These are phyloP conservation scores for Sebastes umbrosus DNA, from an alignment of 2,797 vertebrate species.

Conservation along the genomic window DNA sequence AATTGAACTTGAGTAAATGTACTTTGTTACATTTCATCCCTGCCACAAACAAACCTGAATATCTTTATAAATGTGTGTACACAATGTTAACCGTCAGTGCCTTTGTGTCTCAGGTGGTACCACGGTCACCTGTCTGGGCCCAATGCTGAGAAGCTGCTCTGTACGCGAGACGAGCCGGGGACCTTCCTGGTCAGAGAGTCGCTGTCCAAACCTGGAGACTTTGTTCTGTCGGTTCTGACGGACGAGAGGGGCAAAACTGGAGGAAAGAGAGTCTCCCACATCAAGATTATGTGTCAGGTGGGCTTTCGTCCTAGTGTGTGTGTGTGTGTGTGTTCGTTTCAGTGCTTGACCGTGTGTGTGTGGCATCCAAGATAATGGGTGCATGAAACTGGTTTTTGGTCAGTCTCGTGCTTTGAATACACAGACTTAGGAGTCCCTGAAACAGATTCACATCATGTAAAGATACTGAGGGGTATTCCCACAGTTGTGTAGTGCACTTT, in stretches of 20 bases:
- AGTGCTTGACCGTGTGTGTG: background rate
- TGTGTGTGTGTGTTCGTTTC: background rate
- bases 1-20: too few relatives aligned
- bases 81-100: background rate
- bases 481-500: constrained; percentile 34
- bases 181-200: constrained; percentile 96
- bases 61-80: background rate
- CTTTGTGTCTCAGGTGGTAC: constrained; percentile 88
- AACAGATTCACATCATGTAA: constrained; percentile 8
- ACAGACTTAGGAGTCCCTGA: background rate
- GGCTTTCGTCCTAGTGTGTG: constrained; percentile 31
- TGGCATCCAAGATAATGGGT: background rate
- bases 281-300: constrained; percentile 96
- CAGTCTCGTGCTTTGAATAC: background rate
- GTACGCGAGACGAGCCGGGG: constrained; percentile 85
- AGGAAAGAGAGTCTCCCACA: constrained; percentile 88
- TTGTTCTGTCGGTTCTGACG: constrained; percentile 91
- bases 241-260: constrained; percentile 82
- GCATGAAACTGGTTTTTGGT: background rate
- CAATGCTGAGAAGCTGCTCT: constrained; percentile 90
- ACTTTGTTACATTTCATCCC: too few relatives aligned
- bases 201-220: constrained; percentile 95
- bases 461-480: constrained; percentile 51
- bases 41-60: too few relatives aligned
- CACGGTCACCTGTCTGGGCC: constrained; percentile 94